phyloP scores from a whole-genome alignment of 2,113 vertebrate species.

The Centropristis striata region DNA sequence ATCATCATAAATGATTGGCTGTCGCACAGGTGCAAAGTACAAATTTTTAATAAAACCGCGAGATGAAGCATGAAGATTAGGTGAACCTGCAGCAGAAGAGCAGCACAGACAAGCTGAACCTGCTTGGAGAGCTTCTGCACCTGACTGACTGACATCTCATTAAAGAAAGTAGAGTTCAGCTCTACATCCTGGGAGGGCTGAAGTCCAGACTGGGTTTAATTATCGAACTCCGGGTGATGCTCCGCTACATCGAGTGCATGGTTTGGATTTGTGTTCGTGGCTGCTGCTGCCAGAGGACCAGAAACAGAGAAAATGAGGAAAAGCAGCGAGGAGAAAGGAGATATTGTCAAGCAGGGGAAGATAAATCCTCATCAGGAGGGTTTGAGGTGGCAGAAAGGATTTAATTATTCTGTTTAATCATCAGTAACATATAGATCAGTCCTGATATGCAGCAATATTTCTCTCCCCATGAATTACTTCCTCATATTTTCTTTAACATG shows the following conservation, averaged over 20 bases:
- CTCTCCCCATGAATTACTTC: not conserved
- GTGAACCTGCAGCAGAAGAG: not conserved
- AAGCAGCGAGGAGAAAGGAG: not conserved
- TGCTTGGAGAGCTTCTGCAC: not conserved
- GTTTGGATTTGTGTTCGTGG: not conserved
- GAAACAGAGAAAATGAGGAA: not conserved
- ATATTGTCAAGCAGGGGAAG: not conserved
- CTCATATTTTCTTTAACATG: too few relatives aligned
- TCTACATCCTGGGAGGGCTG: not conserved
- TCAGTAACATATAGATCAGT: not conserved
- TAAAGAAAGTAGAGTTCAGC: conserved; percentile 19
- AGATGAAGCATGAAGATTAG: not conserved
- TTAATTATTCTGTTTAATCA: not conserved
- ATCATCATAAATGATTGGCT: too few relatives aligned
- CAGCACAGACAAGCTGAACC: not conserved
- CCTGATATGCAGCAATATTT: not conserved
- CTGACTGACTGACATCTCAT: conserved; percentile 17
- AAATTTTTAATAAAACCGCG: not conserved
- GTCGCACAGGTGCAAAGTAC: too few relatives aligned
- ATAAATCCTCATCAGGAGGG: not conserved
- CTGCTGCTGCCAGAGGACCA: not conserved
- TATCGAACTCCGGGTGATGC: not conserved
- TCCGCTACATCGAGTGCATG: not conserved
- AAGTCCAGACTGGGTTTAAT: not conserved
- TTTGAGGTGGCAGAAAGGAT: not conserved